phyloP scores from a whole-genome alignment of 2,113 vertebrate species.

The Mirza zaza region DNA sequence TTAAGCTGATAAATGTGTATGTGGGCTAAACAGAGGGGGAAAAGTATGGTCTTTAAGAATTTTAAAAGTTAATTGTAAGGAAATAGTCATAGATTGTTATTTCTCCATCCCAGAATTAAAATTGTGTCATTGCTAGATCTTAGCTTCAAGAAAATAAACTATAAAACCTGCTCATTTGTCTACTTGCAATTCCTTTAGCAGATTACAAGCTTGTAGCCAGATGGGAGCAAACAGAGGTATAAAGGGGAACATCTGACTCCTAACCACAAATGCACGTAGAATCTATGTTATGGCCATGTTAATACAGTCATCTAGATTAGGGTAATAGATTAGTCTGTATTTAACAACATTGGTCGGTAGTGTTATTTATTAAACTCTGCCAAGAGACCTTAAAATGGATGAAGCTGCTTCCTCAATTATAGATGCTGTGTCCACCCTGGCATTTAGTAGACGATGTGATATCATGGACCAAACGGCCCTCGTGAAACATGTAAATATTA shows the following conservation, averaged over 20 bases:
- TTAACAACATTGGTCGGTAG: constrained; percentile 19
- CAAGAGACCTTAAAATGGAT: constrained; percentile 34
- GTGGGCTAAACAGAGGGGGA: not conserved
- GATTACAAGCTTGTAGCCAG: constrained; percentile 4
- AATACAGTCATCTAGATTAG: constrained; percentile 52
- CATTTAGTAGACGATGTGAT: not conserved
- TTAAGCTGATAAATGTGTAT: not conserved
- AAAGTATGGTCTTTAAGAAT: not conserved
- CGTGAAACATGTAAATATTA: not conserved
- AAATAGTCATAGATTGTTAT: not conserved
- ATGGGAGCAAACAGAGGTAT: not conserved
- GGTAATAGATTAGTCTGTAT: constrained; percentile 50
- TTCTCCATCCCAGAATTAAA: constrained; percentile 28
- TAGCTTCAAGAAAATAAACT: constrained; percentile 39
- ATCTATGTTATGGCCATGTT: not conserved
- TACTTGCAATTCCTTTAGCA: not conserved
- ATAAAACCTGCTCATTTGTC: constrained; percentile 4
- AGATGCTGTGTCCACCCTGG: not conserved
- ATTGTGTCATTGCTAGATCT: not conserved
- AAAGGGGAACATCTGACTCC: constrained; percentile 24
- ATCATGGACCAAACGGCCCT: not conserved
- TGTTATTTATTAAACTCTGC: constrained; percentile 62
- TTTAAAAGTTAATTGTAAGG: constrained; percentile 35
- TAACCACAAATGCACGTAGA: constrained; percentile 37
- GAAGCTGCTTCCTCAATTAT: not conserved